A percentile compares a stretch with the other conserved stretches of the same genome.
Evolutionary conservation across 2,113 vertebrate species (phyloP).

Genomic region (Galemys pyrenaicus): DNA sequence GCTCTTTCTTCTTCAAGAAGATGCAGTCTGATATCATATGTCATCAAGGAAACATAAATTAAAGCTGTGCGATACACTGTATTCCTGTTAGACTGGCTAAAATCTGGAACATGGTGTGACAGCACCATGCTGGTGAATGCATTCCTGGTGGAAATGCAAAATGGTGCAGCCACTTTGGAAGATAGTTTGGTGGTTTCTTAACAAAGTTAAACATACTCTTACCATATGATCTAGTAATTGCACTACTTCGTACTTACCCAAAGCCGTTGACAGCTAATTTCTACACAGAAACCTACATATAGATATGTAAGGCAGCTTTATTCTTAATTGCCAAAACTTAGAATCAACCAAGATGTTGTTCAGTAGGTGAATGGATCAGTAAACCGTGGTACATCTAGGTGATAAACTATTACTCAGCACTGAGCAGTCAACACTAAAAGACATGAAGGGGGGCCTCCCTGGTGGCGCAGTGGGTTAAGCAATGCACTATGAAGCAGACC

Average conservation of each 20-base stretch:
- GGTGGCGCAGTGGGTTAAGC: too few species aligned
- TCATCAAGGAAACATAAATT: constrained; percentile 3
- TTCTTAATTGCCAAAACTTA: not conserved
- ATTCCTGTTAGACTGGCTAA: not conserved
- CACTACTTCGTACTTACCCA: not conserved
- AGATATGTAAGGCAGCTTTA: not conserved
- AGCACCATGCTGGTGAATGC: not conserved
- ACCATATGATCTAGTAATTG: not conserved
- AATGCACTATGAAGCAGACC: too few species aligned
- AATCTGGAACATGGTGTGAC: not conserved
- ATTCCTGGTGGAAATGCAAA: not conserved
- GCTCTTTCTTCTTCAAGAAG: not conserved
- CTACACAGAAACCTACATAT: not conserved
- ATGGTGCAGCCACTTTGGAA: not conserved
- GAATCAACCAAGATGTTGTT: not conserved
- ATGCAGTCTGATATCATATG: not conserved
- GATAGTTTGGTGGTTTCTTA: not conserved
- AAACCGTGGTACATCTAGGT: not conserved
- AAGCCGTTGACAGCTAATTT: not conserved
- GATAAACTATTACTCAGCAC: not conserved
- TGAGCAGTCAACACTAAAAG: not conserved
- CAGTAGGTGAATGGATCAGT: not conserved
- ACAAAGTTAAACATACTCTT: not conserved
- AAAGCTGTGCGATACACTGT: not conserved
- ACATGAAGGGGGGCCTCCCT: too few species aligned